phyloP scores from a whole-genome alignment of 1,140 invertebrate genomes.

The Atta colombica region DNA sequence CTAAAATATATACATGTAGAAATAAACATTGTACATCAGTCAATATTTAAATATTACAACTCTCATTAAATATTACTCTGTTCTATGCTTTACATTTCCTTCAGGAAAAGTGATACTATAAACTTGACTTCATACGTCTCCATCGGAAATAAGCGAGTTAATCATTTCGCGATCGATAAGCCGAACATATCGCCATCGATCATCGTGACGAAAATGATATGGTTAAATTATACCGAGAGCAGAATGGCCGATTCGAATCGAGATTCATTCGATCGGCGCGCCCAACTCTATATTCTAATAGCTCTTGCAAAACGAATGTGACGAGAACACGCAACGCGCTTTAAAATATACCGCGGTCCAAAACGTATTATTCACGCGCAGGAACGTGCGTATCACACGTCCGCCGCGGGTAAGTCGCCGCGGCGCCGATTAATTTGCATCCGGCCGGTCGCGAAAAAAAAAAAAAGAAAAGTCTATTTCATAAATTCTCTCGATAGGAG shows the following conservation, averaged over 20 bases:
- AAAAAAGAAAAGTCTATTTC: neutral
- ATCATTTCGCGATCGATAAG: slow-evolving; percentile 31
- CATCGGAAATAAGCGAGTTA: slow-evolving; percentile 19
- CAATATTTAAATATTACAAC: neutral
- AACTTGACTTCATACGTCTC: neutral
- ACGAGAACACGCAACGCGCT: slow-evolving; percentile 40
- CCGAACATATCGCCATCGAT: slow-evolving; percentile 29
- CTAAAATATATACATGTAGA: neutral
- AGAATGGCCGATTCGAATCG: slow-evolving; percentile 54
- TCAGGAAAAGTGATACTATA: neutral
- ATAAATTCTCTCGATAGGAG: neutral
- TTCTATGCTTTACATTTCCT: neutral
- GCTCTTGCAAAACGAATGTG: slow-evolving; percentile 45
- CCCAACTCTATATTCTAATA: slow-evolving; percentile 41
- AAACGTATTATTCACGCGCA: slow-evolving; percentile 29
- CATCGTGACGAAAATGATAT: slow-evolving; percentile 56
- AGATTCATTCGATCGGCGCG: slow-evolving; percentile 60
- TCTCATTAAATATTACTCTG: no score
- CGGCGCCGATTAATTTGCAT: slow-evolving; percentile 8
- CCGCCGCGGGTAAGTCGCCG: neutral
- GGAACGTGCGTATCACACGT: neutral
- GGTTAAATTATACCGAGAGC: slow-evolving; percentile 43
- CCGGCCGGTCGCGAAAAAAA: neutral
- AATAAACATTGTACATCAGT: neutral
- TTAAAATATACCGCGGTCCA: slow-evolving; percentile 27